A percentile compares a stretch with the other conserved stretches of the same genome.
phyloP scores from a whole-genome alignment of 1,140 invertebrate species.

The Uloborus diversus region DNA sequence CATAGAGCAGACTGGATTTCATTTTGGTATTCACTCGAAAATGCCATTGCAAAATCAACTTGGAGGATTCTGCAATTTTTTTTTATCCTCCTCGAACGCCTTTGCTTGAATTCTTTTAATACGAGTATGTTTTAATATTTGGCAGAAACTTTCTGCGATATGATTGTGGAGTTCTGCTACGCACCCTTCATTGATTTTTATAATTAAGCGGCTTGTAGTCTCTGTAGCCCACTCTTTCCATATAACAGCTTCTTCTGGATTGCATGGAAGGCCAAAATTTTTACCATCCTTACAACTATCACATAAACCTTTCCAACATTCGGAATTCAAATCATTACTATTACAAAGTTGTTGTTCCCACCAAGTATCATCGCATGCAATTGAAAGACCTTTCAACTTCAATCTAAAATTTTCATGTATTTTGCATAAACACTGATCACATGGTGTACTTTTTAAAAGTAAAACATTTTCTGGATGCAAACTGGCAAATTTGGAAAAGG shows the following conservation, averaged over 20 bases:
- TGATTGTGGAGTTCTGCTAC: not conserved
- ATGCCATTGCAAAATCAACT: slow-evolving; percentile 7
- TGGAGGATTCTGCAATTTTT: too few species aligned
- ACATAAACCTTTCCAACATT: not conserved
- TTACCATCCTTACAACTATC: not conserved
- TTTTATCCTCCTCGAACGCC: not conserved
- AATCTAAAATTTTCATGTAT: not conserved
- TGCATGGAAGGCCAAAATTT: not conserved
- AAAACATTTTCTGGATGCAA: not conserved
- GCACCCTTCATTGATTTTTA: not conserved
- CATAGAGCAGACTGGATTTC: slow-evolving; percentile 2
- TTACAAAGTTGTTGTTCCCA: not conserved
- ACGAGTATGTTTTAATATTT: not conserved
- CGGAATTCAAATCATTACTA: not conserved
- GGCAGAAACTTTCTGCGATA: not conserved
- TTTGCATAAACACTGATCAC: not conserved
- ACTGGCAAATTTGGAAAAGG: not conserved
- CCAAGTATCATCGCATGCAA: not conserved
- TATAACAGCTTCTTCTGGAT: not conserved
- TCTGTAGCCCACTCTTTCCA: slow-evolving; percentile 4
- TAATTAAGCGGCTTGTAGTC: not conserved
- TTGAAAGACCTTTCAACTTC: not conserved
- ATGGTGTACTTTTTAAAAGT: not conserved
- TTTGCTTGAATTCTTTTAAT: slow-evolving; percentile 5
- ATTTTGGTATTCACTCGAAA: not conserved